Base-by-base conservation (phyloP, 2,797 vertebrate species). In the Hydrophis major region DNA sequence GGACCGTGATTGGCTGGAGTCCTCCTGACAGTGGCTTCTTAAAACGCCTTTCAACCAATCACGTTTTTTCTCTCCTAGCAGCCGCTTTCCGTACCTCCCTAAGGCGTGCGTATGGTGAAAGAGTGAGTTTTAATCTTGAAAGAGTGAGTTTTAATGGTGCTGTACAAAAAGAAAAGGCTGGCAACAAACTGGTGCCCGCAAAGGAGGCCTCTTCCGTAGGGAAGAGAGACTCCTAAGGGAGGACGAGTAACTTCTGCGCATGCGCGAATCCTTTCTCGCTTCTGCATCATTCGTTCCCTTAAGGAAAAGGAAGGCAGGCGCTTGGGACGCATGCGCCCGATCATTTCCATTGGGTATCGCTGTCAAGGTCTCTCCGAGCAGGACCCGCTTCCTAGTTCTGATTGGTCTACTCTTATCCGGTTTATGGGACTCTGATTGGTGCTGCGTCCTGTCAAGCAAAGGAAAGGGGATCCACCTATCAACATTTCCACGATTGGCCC, bases 201-300 rank as follows among this genome's bases (percentile, higher is more conserved):
- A 50, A 12, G 1, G 1, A 86, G 3, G 27, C 12, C 42, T 55
- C 8, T 7, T 18, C 12, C 28, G 1, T 6, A 2, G 55, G 12
- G 5, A 2, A 4, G 1, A 4, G 1, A 25, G 14, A n/a, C 42
- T 13, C 3, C 3, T 2, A 2, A 63, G 2, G 1, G 59, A 6
- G 0, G 32, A 18, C 0, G 3, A 37, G 4, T 12, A 25, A 32
- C 1, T 18, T 18, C 2, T 63, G 89, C 96, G 95, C 96, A 94
- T 2, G 95, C 96, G 90, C 93, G 1, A 0, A 22, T 50, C 1
- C 7, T 3, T 11, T 1, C 0, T 60, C 50, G 27, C 0, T 2
- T 4, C 0, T 94, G 95, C 95, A 95, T 96, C 96, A 96, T 69
- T 0, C 4, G 14, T 32, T 47, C 86, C 16, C 59, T 4, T 2